Percentiles rank a stretch among this genome's conserved stretches.
These are phyloP conservation scores for Elephas maximus DNA, from an alignment of 2,113 vertebrate genomes.

Conservation along the genomic window DNA sequence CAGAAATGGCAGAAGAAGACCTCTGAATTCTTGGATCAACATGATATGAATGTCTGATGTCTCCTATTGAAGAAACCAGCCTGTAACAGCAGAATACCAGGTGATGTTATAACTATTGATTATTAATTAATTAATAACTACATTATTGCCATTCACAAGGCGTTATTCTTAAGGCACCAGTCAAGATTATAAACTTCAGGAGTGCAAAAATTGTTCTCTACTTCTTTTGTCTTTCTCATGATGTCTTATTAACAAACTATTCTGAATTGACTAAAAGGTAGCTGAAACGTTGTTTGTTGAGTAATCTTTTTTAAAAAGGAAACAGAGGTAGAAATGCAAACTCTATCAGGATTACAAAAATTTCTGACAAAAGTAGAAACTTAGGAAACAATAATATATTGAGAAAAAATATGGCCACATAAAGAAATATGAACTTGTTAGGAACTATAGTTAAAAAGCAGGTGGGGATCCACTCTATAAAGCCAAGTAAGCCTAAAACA, in stretches of 20 bases:
- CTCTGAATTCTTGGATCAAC: neutral
- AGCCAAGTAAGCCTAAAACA: neutral
- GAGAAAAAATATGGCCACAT: neutral
- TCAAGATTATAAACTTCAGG: neutral
- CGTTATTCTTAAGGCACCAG: neutral
- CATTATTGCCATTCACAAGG: neutral
- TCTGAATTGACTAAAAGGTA: neutral
- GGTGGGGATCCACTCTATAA: neutral
- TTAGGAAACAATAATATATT: neutral
- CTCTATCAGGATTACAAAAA: neutral
- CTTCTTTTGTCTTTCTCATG: slow-evolving; percentile 5
- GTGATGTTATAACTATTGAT: neutral
- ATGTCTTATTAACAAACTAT: neutral
- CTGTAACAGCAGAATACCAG: neutral
- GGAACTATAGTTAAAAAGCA: neutral
- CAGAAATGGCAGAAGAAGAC: neutral
- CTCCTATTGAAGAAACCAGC: neutral
- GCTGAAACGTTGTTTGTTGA: neutral
- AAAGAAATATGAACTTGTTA: slow-evolving; percentile 9
- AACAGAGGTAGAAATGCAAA: neutral
- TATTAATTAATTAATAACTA: neutral
- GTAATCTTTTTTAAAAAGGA: neutral
- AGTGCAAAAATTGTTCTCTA: neutral
- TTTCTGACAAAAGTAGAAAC: neutral
- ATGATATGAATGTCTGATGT: neutral